Conservation (phyloP, 1,140 invertebrate species). For the Brachionus sp. region DNA sequence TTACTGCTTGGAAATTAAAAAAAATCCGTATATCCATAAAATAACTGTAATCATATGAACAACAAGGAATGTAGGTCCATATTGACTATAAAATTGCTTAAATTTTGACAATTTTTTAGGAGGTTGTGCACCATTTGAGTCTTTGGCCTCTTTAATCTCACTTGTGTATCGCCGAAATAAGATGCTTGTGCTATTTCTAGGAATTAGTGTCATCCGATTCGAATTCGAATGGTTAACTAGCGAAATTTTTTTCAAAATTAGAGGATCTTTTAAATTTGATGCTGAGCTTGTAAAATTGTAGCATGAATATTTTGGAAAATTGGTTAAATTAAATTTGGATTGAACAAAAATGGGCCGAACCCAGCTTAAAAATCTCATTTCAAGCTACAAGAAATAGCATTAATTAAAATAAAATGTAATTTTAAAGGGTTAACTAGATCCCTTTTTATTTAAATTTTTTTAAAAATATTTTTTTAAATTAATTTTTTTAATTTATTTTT, state of each 20-base stretch:
- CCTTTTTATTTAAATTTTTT: not conserved
- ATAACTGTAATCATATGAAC: slow-evolving; percentile 40
- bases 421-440: not conserved
- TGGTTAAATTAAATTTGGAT: not conserved
- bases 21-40: slow-evolving; percentile 43
- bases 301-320: not conserved
- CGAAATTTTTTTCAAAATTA: not conserved
- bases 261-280: not conserved
- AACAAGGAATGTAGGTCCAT: slow-evolving; percentile 29
- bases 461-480: no score
- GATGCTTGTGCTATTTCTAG: not conserved
- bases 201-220: not conserved
- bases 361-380: not conserved
- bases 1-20: slow-evolving; percentile 38
- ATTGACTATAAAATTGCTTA: slow-evolving; percentile 39
- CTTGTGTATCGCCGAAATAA: not conserved
- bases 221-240: not conserved
- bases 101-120: slow-evolving; percentile 41
- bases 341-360: not conserved
- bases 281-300: not conserved
- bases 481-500: not conserved
- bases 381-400: not conserved
- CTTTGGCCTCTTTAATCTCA: not conserved
- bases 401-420: not conserved
- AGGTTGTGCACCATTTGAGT: not conserved